Evolutionary conservation across 1,140 invertebrate species (phyloP).

Genomic region (Drosophila santomea): DNA sequence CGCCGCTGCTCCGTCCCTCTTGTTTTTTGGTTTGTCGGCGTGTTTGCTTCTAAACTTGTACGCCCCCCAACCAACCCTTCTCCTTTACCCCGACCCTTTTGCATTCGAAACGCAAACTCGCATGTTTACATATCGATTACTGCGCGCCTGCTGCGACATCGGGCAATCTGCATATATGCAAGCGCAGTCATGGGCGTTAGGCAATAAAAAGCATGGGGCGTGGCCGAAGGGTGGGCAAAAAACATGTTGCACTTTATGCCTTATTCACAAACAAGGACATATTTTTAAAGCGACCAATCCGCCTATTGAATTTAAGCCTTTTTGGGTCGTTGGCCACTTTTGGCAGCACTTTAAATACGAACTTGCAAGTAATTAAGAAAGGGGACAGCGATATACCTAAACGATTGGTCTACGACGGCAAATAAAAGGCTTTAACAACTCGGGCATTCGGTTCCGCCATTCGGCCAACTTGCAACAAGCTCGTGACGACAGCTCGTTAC

Average conservation of each 20-base stretch:
- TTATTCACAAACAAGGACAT: slow-evolving; percentile 16
- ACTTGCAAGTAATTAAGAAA: slow-evolving; percentile 60
- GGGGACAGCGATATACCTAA: slow-evolving; percentile 17
- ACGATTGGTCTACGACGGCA: slow-evolving; percentile 59
- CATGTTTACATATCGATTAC: slow-evolving; percentile 83
- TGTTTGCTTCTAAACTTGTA: slow-evolving; percentile 76
- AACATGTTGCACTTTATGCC: slow-evolving; percentile 70
- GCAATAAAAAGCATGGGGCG: slow-evolving; percentile 62
- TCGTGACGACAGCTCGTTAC: slow-evolving; percentile 72
- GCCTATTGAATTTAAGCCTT: slow-evolving; percentile 31
- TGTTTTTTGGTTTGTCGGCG: slow-evolving; percentile 37
- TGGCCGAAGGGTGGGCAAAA: slow-evolving; percentile 21
- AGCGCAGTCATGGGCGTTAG: background rate
- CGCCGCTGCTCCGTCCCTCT: slow-evolving; percentile 30
- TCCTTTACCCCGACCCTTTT: background rate
- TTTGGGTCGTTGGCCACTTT: slow-evolving; percentile 26
- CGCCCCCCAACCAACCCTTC: slow-evolving; percentile 24
- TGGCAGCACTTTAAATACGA: slow-evolving; percentile 47
- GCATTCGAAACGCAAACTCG: slow-evolving; percentile 48
- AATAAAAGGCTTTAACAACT: slow-evolving; percentile 75
- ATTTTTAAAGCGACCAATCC: slow-evolving; percentile 43
- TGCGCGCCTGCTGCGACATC: slow-evolving; percentile 49
- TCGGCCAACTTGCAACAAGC: slow-evolving; percentile 31
- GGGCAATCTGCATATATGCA: slow-evolving; percentile 7
- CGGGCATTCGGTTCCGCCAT: slow-evolving; percentile 30